Evolutionary conservation across 2,797 vertebrate species (phyloP), one percentile per base, ranked within the genome.

Genomic region (Etheostoma perlongum): DNA sequence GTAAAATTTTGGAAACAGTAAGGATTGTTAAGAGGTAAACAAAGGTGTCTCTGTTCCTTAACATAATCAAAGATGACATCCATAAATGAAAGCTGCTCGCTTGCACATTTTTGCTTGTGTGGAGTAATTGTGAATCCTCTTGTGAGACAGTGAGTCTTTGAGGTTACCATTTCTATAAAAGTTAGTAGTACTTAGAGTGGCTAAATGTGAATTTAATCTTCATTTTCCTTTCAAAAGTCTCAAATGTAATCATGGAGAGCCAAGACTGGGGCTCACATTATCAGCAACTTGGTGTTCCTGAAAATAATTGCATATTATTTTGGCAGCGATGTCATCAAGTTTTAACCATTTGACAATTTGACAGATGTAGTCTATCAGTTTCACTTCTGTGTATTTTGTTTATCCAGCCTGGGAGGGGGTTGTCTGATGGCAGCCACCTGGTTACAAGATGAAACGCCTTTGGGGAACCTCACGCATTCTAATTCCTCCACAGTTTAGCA

Each of bases 401-500:
- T 90, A 84, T 86, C 78, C 81, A 65, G 72, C 70, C 75, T 81
- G 33, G 63, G 74, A 86, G 79, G 83, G 85, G 81, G 83, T 79
- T 89, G 71, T 81, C 86, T 87, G 86, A 87, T 84, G 86, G 88
- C 82, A 82, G 85, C 85, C 83, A 91, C 92, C 90, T 88, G 85
- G 86, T 92, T 91, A 89, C 84, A 84, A 84, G 88, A 90, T 91
- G 86, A 92, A 86, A 83, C 77, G 85, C 88, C 92, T 87, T 91
- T 78, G 66, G 91, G 91, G 90, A 91, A 90, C 81, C 88, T 91
- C 73, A 52, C 81, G 64, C 87, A 88, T 92, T 85, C 87, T 95
- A 94, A 94, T 94, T 95, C 92, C 92, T 87, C 86, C 86, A 91
- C 93, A 93, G 92, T 94, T 95, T 92, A 94, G 93, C 91, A 95